phyloP scores from a whole-genome alignment of 2,113 vertebrate species.

The Mirounga angustirostris region DNA sequence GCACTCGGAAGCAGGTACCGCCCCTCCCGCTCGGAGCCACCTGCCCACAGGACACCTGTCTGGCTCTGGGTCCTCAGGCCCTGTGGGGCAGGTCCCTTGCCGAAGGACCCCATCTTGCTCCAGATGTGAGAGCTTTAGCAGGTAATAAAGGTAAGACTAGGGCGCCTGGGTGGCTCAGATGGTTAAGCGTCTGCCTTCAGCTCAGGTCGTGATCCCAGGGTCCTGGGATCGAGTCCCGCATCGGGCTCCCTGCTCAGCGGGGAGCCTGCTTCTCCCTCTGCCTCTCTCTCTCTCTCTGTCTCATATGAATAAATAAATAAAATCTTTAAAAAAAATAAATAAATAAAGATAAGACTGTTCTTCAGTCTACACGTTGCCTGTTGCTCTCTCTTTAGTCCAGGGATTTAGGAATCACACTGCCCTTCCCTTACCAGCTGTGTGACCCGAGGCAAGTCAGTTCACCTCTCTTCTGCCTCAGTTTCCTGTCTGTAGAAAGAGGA shows the following conservation, averaged over 20 bases:
- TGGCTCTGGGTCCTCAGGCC: background rate
- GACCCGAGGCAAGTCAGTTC: background rate
- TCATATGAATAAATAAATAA: too few species aligned
- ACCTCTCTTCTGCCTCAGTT: background rate
- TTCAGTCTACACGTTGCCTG: background rate
- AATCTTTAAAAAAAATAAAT: too few species aligned
- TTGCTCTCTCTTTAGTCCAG: background rate
- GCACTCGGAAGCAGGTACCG: fast-evolving
- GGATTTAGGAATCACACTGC: background rate
- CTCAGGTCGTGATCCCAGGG: too few species aligned
- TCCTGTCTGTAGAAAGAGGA: background rate
- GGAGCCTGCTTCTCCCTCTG: too few species aligned
- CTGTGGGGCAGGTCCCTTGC: background rate
- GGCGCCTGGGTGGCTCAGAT: too few species aligned
- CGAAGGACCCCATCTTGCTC: background rate
- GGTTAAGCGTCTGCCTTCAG: too few species aligned
- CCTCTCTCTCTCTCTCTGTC: too few species aligned
- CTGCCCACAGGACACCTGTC: fast-evolving
- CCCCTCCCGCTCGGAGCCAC: background rate
- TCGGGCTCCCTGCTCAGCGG: too few species aligned
- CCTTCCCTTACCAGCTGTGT: background rate
- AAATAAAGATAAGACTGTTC: background rate
- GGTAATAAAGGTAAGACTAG: background rate
- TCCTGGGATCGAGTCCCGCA: too few species aligned
- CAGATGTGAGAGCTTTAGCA: background rate